Evolutionary conservation across 2,797 vertebrate species (phyloP), one percentile per base, ranked within the genome.

Genomic region (Diplodus puntazzo): DNA sequence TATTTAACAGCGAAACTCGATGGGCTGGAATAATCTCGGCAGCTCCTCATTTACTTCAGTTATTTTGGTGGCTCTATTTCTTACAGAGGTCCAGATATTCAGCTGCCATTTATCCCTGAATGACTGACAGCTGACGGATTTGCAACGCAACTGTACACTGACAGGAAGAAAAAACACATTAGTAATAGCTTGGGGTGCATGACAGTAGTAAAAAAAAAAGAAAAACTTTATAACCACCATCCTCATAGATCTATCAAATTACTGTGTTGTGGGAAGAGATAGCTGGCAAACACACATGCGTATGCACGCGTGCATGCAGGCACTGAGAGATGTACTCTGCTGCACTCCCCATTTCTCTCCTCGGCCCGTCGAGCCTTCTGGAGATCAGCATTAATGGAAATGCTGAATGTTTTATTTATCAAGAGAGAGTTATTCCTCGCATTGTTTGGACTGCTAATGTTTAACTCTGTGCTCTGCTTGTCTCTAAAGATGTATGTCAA

Each of bases 331-430:
- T 74, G 57, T 11, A 6, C 64, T 73, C 25, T 45, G 42, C 45
- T 59, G 18, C 3, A 11, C 49, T 79, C 12, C 1, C 72, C 39
- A 8, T 86, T 87, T 84, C 45, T 87, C 60, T 84, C 45, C 42
- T 55, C 1, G 48, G 27, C 74, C 64, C 12, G 42, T 75, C 43
- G 39, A 71, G 71, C 59, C 60, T 46, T 34, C 59, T 30, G 48
- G 12, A 60, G 69, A 77, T 80, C 60, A 69, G 69, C 54, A 49
- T 71, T 73, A 79, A 83, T 85, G 59, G 67, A 83, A 75, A 73
- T 17, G 70, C 75, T 13, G 45, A 18, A 82, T 87, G 79, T 85
- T 87, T 73, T 80, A 90, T 89, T 89, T 77, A 88, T 80, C 5
- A 21, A 18, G 18, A 25, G 43, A 53, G 69, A 62, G 42, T 57